Percentiles rank a stretch among this genome's conserved stretches.
phyloP scores from a whole-genome alignment of 1,140 invertebrate species.

The Zaprionus capensis region DNA sequence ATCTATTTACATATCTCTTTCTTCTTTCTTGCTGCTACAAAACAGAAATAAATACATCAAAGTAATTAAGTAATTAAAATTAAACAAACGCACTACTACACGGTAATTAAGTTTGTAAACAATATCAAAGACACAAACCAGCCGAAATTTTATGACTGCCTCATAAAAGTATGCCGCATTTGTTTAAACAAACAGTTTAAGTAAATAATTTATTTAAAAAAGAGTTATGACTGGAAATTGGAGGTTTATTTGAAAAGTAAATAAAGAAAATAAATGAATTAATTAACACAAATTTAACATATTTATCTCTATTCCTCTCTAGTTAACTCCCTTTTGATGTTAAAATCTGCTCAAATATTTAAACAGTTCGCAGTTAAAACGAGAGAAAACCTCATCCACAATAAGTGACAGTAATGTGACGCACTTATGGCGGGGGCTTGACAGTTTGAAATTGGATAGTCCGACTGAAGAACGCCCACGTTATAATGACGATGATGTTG shows the following conservation, averaged over 20 bases:
- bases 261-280: background rate
- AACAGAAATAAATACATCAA: background rate
- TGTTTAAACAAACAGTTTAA: slow-evolving; percentile 9
- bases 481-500: slow-evolving; percentile 9
- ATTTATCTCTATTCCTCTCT: background rate
- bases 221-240: rapidly evolving
- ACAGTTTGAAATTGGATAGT: slow-evolving; percentile 34
- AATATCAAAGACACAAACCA: slow-evolving; percentile 20
- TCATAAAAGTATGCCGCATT: slow-evolving; percentile 68
- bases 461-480: slow-evolving; percentile 7
- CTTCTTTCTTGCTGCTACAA: background rate
- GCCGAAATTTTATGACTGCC: slow-evolving; percentile 29
- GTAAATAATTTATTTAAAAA: background rate
- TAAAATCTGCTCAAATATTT: background rate
- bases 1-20: background rate
- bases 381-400: background rate
- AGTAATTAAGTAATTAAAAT: background rate
- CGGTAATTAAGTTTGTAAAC: background rate
- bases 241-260: background rate
- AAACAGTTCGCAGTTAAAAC: background rate
- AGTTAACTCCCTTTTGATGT: background rate
- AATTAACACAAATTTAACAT: background rate
- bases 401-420: slow-evolving; percentile 14
- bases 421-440: slow-evolving; percentile 14
- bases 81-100: background rate